phyloP scores from a whole-genome alignment of 2,797 vertebrate genomes.

The Sebastes kiyomatsui region DNA sequence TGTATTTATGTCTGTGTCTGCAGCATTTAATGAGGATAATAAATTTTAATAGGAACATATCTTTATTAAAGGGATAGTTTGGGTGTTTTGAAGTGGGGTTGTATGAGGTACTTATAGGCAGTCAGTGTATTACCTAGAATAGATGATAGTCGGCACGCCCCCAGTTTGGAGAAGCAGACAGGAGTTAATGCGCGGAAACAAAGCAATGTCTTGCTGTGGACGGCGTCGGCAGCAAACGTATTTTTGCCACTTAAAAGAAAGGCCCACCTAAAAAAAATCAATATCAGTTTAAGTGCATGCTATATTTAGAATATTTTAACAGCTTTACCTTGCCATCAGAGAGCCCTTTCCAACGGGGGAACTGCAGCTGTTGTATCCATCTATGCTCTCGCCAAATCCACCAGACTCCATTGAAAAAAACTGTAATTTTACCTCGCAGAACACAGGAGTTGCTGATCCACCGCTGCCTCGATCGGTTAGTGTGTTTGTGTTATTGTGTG shows the following conservation, averaged over 20 bases:
- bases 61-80: neutral
- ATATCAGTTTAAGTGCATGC: neutral
- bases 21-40: neutral
- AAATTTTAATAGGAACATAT: neutral
- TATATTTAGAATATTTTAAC: neutral
- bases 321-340: neutral
- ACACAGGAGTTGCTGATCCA: rapidly evolving
- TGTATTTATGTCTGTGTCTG: neutral
- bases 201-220: neutral
- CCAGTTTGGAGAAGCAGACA: too few relatives aligned
- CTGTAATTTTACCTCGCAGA: neutral
- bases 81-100: too few relatives aligned
- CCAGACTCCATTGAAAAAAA: neutral
- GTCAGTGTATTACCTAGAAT: too few relatives aligned
- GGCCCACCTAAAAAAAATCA: too few relatives aligned
- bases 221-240: rapidly evolving
- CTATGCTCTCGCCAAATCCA: neutral
- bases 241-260: neutral
- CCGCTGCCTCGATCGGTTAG: neutral
- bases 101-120: too few relatives aligned
- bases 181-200: too few relatives aligned
- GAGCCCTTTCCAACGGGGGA: neutral
- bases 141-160: too few relatives aligned
- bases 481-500: too few relatives aligned
- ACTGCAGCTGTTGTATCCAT: neutral